phyloP scores from a whole-genome alignment of 2,888 invertebrate genomes.

The Brachylomia viminalis region DNA sequence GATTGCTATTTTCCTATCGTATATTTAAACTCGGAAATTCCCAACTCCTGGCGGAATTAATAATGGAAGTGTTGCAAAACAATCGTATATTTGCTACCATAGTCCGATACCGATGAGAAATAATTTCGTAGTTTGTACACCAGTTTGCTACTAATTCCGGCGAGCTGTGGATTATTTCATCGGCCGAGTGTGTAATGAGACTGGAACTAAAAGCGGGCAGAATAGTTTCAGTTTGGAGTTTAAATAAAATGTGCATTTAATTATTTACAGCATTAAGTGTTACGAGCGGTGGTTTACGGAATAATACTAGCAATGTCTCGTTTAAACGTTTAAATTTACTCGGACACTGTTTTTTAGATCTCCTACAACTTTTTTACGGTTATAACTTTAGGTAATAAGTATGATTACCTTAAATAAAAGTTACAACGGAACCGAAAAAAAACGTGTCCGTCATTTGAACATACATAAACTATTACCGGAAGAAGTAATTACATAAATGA shows the following conservation, averaged over 20 bases:
- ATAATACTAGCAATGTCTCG: neutral
- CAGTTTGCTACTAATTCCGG: conserved; percentile 46
- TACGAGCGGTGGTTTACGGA: conserved; percentile 12
- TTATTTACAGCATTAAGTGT: conserved; percentile 15
- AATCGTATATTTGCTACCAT: conserved; percentile 58
- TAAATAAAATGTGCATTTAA: conserved; percentile 17
- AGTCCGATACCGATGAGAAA: conserved; percentile 64
- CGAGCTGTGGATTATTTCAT: conserved; percentile 30
- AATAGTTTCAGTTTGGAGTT: conserved; percentile 10
- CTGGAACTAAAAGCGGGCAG: conserved; percentile 14
- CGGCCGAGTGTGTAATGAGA: conserved; percentile 51
- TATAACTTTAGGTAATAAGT: neutral
- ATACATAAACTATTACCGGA: neutral
- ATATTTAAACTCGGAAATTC: conserved; percentile 55
- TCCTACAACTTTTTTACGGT: neutral
- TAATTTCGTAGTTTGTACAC: conserved; percentile 54
- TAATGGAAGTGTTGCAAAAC: conserved; percentile 60
- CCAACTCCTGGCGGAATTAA: conserved; percentile 57
- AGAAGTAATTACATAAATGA: neutral
- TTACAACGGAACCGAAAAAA: neutral
- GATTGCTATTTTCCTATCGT: conserved; percentile 56
- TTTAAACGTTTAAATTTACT: neutral
- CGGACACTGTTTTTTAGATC: neutral
- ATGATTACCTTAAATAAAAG: neutral
- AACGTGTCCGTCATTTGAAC: neutral